phyloP scores from a whole-genome alignment of 1,140 invertebrate species.

The Euglossa dilemma region DNA sequence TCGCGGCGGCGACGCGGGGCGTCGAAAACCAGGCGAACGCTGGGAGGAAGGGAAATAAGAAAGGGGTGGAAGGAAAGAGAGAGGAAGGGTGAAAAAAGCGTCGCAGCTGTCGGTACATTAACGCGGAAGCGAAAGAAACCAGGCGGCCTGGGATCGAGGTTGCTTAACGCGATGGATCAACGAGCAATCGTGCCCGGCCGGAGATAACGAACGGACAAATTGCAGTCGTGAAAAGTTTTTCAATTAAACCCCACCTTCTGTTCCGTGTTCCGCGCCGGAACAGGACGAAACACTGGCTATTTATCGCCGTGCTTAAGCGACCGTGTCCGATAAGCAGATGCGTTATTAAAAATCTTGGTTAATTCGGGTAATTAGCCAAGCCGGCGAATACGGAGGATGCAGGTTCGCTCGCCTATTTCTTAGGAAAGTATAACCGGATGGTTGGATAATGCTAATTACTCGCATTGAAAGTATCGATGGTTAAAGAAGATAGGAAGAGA shows the following conservation, averaged over 20 bases:
- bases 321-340: not conserved
- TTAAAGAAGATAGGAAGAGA: no score
- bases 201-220: slow-evolving; percentile 74
- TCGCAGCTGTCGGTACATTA: slow-evolving; percentile 17
- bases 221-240: slow-evolving; percentile 74
- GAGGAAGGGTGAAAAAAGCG: not conserved
- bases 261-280: no score
- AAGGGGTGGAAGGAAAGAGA: no score
- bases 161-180: slow-evolving; percentile 50
- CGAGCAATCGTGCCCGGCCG: slow-evolving; percentile 46
- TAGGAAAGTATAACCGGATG: no score
- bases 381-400: rapidly evolving
- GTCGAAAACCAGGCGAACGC: not conserved
- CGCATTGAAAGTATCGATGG: no score
- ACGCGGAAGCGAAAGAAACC: slow-evolving; percentile 5
- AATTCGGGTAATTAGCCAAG: not conserved
- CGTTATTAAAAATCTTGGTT: not conserved
- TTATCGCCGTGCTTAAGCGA: not conserved
- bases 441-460: no score
- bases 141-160: slow-evolving; percentile 18
- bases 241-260: slow-evolving; percentile 71
- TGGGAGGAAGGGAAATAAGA: not conserved
- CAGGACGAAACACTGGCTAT: not conserved
- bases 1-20: slow-evolving; percentile 26
- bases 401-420: no score